phyloP scores from a whole-genome alignment of 2,888 invertebrate genomes.

The Apotomis betuletana region DNA sequence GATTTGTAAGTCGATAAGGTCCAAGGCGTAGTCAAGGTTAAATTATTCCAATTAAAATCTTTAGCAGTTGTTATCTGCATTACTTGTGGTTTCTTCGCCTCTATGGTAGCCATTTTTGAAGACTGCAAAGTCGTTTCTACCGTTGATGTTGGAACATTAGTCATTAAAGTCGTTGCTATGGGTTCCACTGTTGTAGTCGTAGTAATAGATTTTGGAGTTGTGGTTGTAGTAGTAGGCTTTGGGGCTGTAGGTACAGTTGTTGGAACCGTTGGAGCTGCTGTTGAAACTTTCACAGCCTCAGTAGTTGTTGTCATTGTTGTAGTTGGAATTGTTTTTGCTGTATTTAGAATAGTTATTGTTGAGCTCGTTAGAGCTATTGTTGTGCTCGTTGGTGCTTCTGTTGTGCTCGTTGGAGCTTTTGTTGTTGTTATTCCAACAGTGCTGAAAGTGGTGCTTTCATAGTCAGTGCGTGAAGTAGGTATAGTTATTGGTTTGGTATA shows the following conservation, averaged over 20 bases:
- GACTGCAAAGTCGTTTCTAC: constrained; percentile 28
- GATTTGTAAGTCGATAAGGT: constrained; percentile 22
- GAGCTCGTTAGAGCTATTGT: constrained; percentile 37
- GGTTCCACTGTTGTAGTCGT: constrained; percentile 42
- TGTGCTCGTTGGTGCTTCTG: constrained; percentile 38
- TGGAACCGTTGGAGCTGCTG: constrained; percentile 40
- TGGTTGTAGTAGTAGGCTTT: constrained; percentile 3
- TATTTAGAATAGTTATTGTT: constrained; percentile 27
- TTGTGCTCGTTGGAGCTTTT: constrained; percentile 35
- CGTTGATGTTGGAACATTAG: constrained; percentile 34
- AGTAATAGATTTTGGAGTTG: constrained; percentile 7
- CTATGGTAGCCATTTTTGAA: constrained; percentile 22
- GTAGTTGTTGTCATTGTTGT: constrained; percentile 31
- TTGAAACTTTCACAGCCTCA: constrained; percentile 22
- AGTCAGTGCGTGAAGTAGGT: constrained; percentile 49
- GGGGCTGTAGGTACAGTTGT: constrained; percentile 36
- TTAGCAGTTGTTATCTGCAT: background rate
- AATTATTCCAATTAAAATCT: constrained; percentile 8
- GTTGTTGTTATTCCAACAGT: constrained; percentile 26
- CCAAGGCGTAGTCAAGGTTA: constrained; percentile 30
- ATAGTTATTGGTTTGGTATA: constrained; percentile 58
- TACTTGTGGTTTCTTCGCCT: constrained; percentile 5
- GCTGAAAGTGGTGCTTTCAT: constrained; percentile 48
- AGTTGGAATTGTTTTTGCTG: constrained; percentile 46
- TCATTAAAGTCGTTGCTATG: constrained; percentile 36